Percentiles rank a stretch among this genome's conserved stretches.
Conservation (phyloP, 2,113 vertebrate species). For the Regulus satrapa region DNA sequence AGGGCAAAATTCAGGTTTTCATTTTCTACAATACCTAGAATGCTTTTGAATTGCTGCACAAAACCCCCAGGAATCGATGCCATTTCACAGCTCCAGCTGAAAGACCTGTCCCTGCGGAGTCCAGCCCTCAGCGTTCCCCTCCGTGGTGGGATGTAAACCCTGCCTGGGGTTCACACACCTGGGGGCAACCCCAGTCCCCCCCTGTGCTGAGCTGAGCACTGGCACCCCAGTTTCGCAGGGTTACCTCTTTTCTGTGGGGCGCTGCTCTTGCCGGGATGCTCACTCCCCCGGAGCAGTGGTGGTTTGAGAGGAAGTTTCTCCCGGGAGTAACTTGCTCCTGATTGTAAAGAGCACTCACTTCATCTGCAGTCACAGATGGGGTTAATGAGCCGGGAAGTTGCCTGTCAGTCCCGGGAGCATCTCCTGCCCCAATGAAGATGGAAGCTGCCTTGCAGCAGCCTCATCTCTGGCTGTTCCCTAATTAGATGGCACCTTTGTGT, state of each 20-base stretch:
- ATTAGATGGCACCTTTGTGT: neutral
- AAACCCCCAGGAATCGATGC: neutral
- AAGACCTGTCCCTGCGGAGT: neutral
- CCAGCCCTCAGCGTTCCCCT: neutral
- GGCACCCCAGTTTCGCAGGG: neutral
- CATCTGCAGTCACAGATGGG: neutral
- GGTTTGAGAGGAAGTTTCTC: neutral
- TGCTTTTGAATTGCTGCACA: conserved; percentile 14
- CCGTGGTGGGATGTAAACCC: fast-evolving
- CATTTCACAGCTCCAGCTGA: neutral
- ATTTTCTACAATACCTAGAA: neutral
- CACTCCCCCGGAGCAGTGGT: fast-evolving
- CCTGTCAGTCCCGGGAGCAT: neutral
- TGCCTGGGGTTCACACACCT: fast-evolving
- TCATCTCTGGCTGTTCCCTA: neutral
- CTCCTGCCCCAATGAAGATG: neutral
- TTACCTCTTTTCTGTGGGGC: neutral
- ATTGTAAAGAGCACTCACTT: neutral
- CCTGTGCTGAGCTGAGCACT: neutral
- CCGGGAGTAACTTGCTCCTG: neutral
- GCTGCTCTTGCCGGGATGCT: neutral
- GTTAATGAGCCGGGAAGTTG: neutral
- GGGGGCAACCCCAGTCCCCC: neutral
- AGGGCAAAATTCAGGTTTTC: neutral
- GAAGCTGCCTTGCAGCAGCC: neutral